These are phyloP conservation scores for Tetropium fuscum DNA, from an alignment of 2,888 invertebrate species.

Conservation along the genomic window DNA sequence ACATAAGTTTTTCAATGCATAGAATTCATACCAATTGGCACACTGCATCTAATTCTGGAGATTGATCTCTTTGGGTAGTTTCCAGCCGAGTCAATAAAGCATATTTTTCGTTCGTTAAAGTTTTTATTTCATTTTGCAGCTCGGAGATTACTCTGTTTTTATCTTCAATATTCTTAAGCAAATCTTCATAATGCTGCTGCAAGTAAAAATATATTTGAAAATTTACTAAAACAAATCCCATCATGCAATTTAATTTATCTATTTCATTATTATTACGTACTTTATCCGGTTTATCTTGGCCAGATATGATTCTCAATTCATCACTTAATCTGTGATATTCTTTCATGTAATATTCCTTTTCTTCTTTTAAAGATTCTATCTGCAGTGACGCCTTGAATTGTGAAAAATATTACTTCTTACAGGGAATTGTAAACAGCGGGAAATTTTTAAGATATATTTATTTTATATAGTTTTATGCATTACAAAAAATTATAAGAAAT, in stretches of 20 bases:
- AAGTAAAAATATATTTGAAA: slow-evolving; percentile 28
- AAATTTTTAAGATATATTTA: too few species aligned
- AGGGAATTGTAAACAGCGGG: too few species aligned
- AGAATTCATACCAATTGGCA: slow-evolving; percentile 53
- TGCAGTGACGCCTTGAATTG: slow-evolving; percentile 48
- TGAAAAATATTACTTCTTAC: too few species aligned
- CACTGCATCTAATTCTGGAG: slow-evolving; percentile 46
- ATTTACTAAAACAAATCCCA: too few species aligned
- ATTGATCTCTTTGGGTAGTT: slow-evolving; percentile 45
- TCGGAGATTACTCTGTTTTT: slow-evolving; percentile 63
- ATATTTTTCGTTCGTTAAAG: slow-evolving; percentile 64
- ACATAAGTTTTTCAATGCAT: too few species aligned
- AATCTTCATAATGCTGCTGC: slow-evolving; percentile 36
- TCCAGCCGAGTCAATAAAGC: slow-evolving; percentile 64
- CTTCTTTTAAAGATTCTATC: slow-evolving; percentile 55
- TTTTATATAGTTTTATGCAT: too few species aligned
- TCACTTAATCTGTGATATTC: slow-evolving; percentile 66
- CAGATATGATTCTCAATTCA: slow-evolving; percentile 57
- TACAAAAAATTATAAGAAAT: too few species aligned
- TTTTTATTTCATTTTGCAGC: slow-evolving; percentile 65
- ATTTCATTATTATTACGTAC: too few species aligned
- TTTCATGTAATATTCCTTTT: slow-evolving; percentile 68
- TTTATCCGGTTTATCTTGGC: slow-evolving; percentile 53
- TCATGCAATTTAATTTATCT: too few species aligned
- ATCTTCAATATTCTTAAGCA: slow-evolving; percentile 60